Percentiles rank a stretch among this genome's conserved stretches.
phyloP scores from a whole-genome alignment of 2,113 vertebrate species.

The Zootoca vivipara region DNA sequence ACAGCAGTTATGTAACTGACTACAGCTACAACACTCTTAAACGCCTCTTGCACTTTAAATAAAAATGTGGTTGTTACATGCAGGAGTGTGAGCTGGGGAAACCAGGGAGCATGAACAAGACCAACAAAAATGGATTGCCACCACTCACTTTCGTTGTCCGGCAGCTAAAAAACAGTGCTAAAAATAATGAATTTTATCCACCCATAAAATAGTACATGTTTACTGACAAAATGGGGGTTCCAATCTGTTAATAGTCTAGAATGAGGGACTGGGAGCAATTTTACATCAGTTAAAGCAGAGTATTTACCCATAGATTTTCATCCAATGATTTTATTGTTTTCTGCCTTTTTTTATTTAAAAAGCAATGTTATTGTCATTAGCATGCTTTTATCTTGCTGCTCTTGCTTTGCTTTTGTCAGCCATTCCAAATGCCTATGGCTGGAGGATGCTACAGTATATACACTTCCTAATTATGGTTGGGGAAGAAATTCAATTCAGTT shows the following conservation, averaged over 20 bases:
- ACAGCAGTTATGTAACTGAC: constrained; percentile 13
- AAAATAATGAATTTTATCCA: neutral
- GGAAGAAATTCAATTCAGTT: too few relatives aligned
- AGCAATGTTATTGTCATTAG: neutral
- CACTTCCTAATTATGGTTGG: neutral
- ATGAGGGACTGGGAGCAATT: neutral
- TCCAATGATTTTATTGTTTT: neutral
- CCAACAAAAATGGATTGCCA: neutral
- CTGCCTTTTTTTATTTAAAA: neutral
- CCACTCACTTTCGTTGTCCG: neutral
- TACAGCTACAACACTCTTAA: neutral
- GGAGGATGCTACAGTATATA: neutral
- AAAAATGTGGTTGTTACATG: neutral
- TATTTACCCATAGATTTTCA: neutral
- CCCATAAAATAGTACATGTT: neutral
- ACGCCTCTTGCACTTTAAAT: neutral
- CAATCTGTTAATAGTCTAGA: neutral
- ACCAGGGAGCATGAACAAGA: neutral
- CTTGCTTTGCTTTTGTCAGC: neutral
- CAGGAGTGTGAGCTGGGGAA: accelerated
- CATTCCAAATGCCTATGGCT: neutral
- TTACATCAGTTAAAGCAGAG: neutral
- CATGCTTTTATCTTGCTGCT: neutral
- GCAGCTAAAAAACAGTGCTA: neutral
- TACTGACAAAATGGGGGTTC: neutral